Evolutionary conservation across 2,113 vertebrate species (phyloP).

Genomic region (Eulemur rufifrons): DNA sequence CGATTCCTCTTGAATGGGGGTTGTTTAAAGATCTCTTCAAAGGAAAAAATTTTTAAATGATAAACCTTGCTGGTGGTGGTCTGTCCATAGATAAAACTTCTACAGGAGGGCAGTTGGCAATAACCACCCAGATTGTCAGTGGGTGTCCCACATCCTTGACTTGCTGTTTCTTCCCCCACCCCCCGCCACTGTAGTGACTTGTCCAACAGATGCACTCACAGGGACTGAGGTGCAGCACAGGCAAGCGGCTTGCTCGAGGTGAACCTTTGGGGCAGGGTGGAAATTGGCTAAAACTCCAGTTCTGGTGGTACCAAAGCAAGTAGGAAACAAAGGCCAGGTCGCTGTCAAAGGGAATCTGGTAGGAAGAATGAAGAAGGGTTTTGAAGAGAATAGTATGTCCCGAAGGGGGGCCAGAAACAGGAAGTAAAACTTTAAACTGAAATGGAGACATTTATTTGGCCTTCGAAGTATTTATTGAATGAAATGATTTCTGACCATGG

Average conservation of each 20-base stretch:
- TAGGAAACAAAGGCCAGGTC: not conserved
- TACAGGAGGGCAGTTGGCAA: not conserved
- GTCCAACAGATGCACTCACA: too few species aligned
- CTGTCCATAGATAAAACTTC: not conserved
- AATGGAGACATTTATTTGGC: not conserved
- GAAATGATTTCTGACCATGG: not conserved
- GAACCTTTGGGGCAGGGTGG: not conserved
- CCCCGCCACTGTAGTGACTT: rapidly evolving
- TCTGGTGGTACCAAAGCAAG: not conserved
- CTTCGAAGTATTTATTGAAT: not conserved
- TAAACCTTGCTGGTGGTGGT: not conserved
- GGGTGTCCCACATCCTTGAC: not conserved
- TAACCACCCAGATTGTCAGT: not conserved
- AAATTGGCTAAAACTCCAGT: not conserved
- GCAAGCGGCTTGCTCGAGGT: too few species aligned
- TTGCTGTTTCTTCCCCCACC: not conserved
- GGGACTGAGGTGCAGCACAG: not conserved
- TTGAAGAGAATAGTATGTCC: not conserved
- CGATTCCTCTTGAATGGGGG: not conserved
- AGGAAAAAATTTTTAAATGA: not conserved
- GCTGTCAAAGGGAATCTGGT: not conserved
- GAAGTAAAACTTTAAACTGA: not conserved
- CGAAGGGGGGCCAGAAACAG: not conserved
- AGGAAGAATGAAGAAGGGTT: not conserved
- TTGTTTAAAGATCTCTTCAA: not conserved